Evolutionary conservation across 1,140 invertebrate genomes (phyloP).

Genomic region (Eciton burchellii): DNA sequence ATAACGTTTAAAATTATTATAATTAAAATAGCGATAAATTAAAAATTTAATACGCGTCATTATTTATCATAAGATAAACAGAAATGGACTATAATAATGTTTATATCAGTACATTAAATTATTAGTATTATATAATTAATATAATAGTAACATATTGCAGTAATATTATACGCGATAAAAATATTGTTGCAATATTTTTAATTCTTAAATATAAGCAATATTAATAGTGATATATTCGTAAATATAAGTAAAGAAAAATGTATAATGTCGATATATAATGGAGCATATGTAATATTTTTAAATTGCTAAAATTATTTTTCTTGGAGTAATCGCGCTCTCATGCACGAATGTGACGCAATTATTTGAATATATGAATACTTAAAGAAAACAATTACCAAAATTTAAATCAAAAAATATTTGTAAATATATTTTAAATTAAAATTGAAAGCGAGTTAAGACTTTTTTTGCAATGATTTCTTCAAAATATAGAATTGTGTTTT

Average conservation of each 20-base stretch:
- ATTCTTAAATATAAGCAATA: neutral
- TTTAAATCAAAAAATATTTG: no score
- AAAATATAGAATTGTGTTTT: neutral
- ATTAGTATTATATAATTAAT: no score
- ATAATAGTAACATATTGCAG: neutral
- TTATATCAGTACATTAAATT: no score
- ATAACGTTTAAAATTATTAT: neutral
- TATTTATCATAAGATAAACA: neutral
- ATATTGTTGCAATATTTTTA: neutral
- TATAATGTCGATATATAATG: no score
- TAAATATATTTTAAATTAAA: neutral
- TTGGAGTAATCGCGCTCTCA: no score
- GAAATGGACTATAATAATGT: neutral
- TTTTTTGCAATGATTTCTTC: conserved; percentile 4
- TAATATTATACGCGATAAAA: neutral
- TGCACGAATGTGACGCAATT: no score
- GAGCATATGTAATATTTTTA: no score
- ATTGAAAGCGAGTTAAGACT: neutral
- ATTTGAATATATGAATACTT: no score
- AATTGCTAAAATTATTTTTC: no score
- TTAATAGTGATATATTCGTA: neutral
- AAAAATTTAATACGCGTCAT: neutral
- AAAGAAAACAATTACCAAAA: no score
- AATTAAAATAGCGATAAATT: neutral
- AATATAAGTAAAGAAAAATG: no score